Conservation (phyloP, 2,797 vertebrate species). For the Sparus aurata region DNA sequence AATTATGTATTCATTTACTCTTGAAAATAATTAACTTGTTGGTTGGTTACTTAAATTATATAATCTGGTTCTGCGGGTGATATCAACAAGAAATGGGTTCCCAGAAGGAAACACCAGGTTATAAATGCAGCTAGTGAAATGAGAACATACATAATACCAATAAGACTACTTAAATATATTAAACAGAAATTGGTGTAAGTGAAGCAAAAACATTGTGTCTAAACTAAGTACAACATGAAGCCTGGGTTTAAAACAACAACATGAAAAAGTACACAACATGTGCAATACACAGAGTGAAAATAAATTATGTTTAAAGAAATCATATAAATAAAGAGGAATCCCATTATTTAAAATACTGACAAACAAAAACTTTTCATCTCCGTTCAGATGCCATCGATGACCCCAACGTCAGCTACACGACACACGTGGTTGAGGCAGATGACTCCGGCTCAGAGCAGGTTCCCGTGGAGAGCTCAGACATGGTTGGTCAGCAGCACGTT, state of each 20-base stretch:
- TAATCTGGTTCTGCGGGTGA: no score
- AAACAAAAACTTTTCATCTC: background rate
- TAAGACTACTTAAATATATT: no score
- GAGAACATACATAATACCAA: no score
- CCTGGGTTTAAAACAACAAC: no score
- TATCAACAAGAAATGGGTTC: no score
- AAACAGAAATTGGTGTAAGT: background rate
- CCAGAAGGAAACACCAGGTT: no score
- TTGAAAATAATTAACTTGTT: no score
- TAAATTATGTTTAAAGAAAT: background rate
- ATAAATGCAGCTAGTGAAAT: no score
- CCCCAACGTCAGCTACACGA: constrained; percentile 91
- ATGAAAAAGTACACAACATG: background rate
- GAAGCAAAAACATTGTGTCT: background rate
- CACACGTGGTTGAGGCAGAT: constrained; percentile 91
- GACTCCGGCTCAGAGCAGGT: constrained; percentile 93
- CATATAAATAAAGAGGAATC: background rate
- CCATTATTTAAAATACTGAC: background rate
- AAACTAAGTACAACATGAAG: background rate
- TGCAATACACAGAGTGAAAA: background rate
- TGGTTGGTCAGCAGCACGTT: constrained; percentile 91
- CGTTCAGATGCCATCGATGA: constrained; percentile 93
- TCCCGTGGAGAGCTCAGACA: constrained; percentile 88
- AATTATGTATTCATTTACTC: no score
- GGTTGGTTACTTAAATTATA: no score